Percentiles rank a stretch among this genome's conserved stretches.
phyloP scores from a whole-genome alignment of 2,888 invertebrate species.

The Hymenopus coronatus region DNA sequence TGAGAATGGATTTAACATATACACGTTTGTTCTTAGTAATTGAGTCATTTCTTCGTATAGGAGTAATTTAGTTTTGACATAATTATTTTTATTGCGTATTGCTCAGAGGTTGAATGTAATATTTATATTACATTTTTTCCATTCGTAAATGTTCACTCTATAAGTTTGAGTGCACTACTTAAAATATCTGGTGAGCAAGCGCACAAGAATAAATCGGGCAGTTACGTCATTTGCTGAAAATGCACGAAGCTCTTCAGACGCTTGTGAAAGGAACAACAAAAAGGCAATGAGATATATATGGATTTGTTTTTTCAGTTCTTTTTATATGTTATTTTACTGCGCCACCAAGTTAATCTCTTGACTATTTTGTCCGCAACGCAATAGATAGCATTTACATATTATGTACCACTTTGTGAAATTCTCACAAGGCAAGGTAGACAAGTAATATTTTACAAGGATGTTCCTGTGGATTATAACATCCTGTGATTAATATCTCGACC shows the following conservation, averaged over 20 bases:
- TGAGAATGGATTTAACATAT: no score
- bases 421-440: not conserved
- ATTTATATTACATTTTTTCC: no score
- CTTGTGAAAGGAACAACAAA: not conserved
- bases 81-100: no score
- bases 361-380: not conserved
- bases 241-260: not conserved
- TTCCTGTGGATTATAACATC: no score
- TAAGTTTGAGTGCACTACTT: not conserved
- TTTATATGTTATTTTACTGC: not conserved
- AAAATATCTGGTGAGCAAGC: not conserved
- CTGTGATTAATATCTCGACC: no score
- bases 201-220: not conserved
- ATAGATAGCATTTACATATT: not conserved
- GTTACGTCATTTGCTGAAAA: not conserved
- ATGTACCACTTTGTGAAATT: not conserved
- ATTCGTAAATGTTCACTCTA: no score
- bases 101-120: no score
- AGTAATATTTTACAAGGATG: no score
- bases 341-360: not conserved
- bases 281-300: not conserved
- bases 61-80: no score
- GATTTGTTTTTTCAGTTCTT: not conserved
- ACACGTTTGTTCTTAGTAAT: no score
- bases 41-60: no score